These are phyloP conservation scores for Chelidonichthys spinosus DNA, from an alignment of 2,797 vertebrate species.

Conservation along the genomic window DNA sequence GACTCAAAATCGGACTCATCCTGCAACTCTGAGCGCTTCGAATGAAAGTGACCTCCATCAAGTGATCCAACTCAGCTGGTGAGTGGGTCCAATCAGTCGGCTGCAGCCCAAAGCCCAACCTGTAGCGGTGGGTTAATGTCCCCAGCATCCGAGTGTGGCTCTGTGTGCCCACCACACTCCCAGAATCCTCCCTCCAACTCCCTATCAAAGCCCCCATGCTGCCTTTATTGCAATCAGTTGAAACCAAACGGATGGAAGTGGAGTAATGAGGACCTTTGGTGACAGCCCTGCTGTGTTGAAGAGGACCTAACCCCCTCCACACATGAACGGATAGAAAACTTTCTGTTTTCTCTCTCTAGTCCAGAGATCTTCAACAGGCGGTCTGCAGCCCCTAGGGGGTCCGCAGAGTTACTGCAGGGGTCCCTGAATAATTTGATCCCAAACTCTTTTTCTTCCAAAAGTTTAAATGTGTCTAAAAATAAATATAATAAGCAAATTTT, in stretches of 20 bases:
- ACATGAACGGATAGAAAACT: slow-evolving; percentile 28
- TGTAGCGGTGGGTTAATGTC: neutral
- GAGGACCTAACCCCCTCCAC: slow-evolving; percentile 31
- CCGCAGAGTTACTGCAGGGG: no score
- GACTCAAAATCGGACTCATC: slow-evolving; percentile 39
- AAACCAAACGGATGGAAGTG: slow-evolving; percentile 39
- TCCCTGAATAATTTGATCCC: no score
- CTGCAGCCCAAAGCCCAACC: slow-evolving; percentile 18
- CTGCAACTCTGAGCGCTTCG: slow-evolving; percentile 12
- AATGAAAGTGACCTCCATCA: slow-evolving; percentile 37
- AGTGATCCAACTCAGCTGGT: slow-evolving; percentile 26
- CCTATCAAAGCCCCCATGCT: slow-evolving; percentile 41
- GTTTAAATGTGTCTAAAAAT: no score
- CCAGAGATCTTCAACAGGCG: no score
- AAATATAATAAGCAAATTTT: no score
- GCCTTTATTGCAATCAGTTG: slow-evolving; percentile 43
- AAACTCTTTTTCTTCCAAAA: no score
- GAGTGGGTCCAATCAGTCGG: slow-evolving; percentile 32
- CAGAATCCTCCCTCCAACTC: slow-evolving; percentile 26
- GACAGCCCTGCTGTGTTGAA: slow-evolving; percentile 49
- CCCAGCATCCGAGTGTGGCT: slow-evolving; percentile 9
- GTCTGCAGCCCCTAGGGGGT: no score
- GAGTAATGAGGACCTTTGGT: slow-evolving; percentile 62
- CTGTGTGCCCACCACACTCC: slow-evolving; percentile 12
- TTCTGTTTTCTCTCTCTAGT: neutral